Evolutionary conservation across 2,113 vertebrate species (phyloP).

Genomic region (Ageneiosus marmoratus): DNA sequence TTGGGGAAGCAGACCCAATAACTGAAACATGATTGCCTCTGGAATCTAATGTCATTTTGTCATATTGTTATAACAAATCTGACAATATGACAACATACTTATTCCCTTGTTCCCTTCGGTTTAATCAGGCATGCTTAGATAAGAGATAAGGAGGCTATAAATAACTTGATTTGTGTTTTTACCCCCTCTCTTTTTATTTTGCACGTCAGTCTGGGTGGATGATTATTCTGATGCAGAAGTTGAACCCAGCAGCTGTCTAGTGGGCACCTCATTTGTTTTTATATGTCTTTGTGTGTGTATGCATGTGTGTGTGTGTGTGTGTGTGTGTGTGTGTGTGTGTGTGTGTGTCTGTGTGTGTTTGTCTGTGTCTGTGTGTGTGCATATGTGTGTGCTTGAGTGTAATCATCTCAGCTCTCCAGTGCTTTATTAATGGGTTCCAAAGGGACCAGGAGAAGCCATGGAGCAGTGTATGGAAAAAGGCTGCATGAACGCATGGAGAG

Average conservation of each 20-base stretch:
- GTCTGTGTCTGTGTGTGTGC: constrained; percentile 15
- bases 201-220: constrained; percentile 68
- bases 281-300: not conserved
- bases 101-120: constrained; percentile 61
- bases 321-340: constrained; percentile 19
- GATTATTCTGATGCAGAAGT: constrained; percentile 60
- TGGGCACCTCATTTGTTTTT: constrained; percentile 49
- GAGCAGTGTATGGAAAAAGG: constrained; percentile 55
- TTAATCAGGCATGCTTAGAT: constrained; percentile 68
- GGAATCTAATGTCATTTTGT: constrained; percentile 75
- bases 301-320: constrained; percentile 28
- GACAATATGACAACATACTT: constrained; percentile 74
- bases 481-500: constrained; percentile 43
- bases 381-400: constrained; percentile 34
- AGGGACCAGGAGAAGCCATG: constrained; percentile 62
- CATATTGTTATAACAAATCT: constrained; percentile 76
- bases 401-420: constrained; percentile 53
- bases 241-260: constrained; percentile 56
- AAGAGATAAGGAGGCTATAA: constrained; percentile 59
- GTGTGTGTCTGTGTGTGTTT: not conserved
- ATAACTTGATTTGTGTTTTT: constrained; percentile 69
- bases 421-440: constrained; percentile 73
- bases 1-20: constrained; percentile 60
- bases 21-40: constrained; percentile 74
- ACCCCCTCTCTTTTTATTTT: constrained; percentile 52